These are phyloP conservation scores for Rotaria socialis DNA, from an alignment of 2,888 invertebrate genomes.

Conservation along the genomic window DNA sequence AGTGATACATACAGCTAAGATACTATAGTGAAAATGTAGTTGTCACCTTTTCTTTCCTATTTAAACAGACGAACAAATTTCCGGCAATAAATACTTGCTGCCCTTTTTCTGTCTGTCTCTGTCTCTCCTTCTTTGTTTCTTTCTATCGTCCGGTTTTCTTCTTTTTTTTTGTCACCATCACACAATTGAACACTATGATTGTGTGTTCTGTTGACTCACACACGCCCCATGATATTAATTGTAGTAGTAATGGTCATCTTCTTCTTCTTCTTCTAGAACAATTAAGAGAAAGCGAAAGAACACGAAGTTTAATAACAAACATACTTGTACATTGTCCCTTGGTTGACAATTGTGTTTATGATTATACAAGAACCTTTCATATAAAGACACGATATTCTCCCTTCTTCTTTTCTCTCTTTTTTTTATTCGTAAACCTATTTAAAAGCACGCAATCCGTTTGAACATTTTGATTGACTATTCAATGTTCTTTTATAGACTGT, in stretches of 20 bases:
- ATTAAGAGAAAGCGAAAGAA: background rate
- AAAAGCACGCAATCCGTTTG: background rate
- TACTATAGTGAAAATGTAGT: background rate
- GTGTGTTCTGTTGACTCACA: constrained; percentile 6
- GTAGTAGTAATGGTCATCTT: constrained; percentile 10
- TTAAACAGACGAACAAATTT: background rate
- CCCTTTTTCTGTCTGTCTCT: background rate
- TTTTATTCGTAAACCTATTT: background rate
- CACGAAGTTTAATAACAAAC: background rate
- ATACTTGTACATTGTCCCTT: background rate
- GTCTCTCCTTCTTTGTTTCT: background rate
- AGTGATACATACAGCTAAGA: background rate
- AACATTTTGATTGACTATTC: background rate
- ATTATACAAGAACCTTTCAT: background rate
- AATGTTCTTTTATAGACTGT: background rate
- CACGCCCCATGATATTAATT: background rate
- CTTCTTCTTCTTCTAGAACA: constrained; percentile 9
- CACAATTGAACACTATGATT: background rate
- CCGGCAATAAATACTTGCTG: background rate
- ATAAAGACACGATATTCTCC: background rate
- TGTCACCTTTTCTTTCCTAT: background rate
- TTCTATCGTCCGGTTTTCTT: background rate
- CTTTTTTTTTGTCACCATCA: background rate
- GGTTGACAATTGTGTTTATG: background rate
- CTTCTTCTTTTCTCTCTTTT: background rate